These are phyloP conservation scores for Piliocolobus tephrosceles DNA, from an alignment of 2,113 vertebrate species.

Conservation along the genomic window DNA sequence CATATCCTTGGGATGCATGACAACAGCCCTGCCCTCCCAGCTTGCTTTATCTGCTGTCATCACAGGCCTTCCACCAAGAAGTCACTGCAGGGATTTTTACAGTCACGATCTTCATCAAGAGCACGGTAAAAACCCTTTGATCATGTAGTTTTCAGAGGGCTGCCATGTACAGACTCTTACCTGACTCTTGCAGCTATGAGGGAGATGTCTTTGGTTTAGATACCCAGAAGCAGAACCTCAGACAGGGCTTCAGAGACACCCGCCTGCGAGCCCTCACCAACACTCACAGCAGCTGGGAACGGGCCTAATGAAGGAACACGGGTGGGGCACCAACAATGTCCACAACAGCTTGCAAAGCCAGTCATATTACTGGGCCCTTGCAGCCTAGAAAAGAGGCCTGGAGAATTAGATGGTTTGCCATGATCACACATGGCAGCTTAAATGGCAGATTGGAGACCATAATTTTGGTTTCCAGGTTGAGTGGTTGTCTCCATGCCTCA, in stretches of 20 bases:
- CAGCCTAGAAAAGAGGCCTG: not conserved
- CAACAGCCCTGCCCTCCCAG: not conserved
- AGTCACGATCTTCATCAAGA: not conserved
- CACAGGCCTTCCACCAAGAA: not conserved
- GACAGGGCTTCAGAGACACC: not conserved
- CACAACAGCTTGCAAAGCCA: not conserved
- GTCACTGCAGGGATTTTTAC: not conserved
- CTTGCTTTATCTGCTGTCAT: not conserved
- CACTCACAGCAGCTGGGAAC: not conserved
- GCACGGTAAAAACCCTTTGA: not conserved
- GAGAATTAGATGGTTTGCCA: not conserved
- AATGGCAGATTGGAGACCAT: not conserved
- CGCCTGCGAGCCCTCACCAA: not conserved
- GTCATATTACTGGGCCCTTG: not conserved
- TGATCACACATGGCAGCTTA: not conserved
- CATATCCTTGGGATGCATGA: not conserved
- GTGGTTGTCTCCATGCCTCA: not conserved
- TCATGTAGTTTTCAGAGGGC: not conserved
- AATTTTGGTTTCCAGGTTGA: not conserved
- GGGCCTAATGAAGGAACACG: not conserved
- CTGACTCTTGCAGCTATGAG: not conserved
- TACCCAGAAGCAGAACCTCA: not conserved
- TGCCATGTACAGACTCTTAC: not conserved
- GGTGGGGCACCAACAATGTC: not conserved
- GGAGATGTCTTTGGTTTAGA: not conserved